phyloP scores from a whole-genome alignment of 2,113 vertebrate genomes.

The Callipepla californica region DNA sequence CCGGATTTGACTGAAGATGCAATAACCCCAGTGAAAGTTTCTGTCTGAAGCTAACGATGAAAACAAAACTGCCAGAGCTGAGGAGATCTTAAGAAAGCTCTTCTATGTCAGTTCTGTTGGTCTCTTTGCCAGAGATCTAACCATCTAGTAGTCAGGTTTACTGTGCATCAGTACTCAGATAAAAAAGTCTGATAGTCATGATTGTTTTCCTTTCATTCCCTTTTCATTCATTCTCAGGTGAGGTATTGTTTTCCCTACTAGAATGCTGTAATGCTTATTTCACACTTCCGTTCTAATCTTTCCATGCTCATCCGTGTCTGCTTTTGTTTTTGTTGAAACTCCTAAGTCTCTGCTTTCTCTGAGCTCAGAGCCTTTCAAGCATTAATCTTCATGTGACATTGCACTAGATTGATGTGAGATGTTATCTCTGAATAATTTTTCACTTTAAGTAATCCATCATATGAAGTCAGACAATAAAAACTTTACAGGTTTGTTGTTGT shows the following conservation, averaged over 20 bases:
- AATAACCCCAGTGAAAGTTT: background rate
- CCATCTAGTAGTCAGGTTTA: background rate
- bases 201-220: background rate
- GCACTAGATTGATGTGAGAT: constrained; percentile 17
- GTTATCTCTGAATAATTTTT: constrained; percentile 64
- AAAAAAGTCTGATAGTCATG: background rate
- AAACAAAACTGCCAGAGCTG: background rate
- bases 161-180: background rate
- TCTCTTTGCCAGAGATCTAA: background rate
- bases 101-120: background rate
- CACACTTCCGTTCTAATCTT: background rate
- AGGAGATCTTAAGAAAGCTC: background rate
- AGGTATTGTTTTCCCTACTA: background rate
- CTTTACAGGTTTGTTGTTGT: background rate
- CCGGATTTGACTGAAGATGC: background rate
- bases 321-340: constrained; percentile 17
- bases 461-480: background rate
- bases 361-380: constrained; percentile 13
- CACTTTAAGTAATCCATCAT: constrained; percentile 43
- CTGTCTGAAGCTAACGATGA: background rate
- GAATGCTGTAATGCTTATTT: background rate
- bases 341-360: background rate
- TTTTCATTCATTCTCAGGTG: background rate
- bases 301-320: background rate
- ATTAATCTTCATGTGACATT: constrained; percentile 49